Base-by-base conservation (phyloP, 2,888 invertebrate species). In the Netelia melanura region DNA sequence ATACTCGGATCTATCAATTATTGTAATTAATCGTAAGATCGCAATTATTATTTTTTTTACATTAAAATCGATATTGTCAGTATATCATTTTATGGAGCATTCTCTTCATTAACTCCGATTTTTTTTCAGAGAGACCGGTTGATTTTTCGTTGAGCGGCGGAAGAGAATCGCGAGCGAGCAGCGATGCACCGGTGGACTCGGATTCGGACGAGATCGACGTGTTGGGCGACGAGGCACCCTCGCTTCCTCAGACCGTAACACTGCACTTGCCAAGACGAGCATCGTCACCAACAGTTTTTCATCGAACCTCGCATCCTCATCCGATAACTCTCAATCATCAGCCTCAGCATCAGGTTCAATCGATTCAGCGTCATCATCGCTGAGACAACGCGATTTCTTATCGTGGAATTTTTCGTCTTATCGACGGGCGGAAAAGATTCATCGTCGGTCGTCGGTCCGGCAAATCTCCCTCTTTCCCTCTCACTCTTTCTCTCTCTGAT, bases 181-280 rank as follows among this genome's bases (percentile, higher is more conserved):
- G 93, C 87, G 93, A 92, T 86, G 92, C 90, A 5, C 89, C 91
- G 21, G 87, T 88, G 25, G 92, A 92, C 77, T 92, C 93, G 61
- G 93, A 93, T 81, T 90, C 89, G 25, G 93, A 93, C 88, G 93
- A 93, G 85, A 93, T 93, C 87, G 93, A 93, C 88, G 93, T 93
- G 2, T 88, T 93, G 1, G 93, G 93, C 1, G 93, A 93, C 85
- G 93, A 93, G 84, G 91, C 91, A 5, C 91, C 93, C 11, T 88
- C 90, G 56, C 89, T 89, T 48, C 64, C 86, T 5, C 86, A 85
- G 75, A 81, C 85, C n/a, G 86, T 68, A 9, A 70, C 75, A 52
- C 62, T 86, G n/a, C 76, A 86, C 68, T 48, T 81, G 72, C 70
- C 74, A 17, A 84, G 81, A 74, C 78, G 72, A 65, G 70, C 82